Percentiles rank a stretch among this genome's conserved stretches.
Evolutionary conservation across 2,113 vertebrate species (phyloP).

Genomic region (Phaethornis superciliosus): DNA sequence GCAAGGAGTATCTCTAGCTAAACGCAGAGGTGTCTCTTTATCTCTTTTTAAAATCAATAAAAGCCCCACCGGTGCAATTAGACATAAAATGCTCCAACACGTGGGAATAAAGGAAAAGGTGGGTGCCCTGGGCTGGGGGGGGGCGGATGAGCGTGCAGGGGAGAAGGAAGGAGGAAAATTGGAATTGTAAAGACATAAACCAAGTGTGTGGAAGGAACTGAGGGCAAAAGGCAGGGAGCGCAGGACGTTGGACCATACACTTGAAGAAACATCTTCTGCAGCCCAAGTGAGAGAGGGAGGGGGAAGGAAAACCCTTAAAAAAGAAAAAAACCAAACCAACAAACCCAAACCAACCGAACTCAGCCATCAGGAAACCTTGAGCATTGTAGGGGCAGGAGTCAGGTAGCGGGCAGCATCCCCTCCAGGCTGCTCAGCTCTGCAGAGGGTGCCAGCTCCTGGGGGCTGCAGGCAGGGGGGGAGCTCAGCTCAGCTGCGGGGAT

Average conservation of each 20-base stretch:
- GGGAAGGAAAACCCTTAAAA: not conserved
- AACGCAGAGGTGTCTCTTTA: not conserved
- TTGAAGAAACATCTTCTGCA: constrained; percentile 33
- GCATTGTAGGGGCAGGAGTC: not conserved
- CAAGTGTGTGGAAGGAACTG: not conserved
- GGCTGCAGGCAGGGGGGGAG: not conserved
- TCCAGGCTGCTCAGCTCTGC: not conserved
- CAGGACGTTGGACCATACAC: constrained; percentile 9
- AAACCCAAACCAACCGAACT: not conserved
- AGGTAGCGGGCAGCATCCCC: not conserved
- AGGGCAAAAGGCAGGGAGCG: not conserved
- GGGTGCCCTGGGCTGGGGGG: not conserved
- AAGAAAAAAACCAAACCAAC: not conserved
- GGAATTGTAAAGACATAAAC: not conserved
- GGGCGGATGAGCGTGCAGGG: too few species aligned
- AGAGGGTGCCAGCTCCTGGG: not conserved
- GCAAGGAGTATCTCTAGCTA: not conserved
- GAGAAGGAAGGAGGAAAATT: not conserved
- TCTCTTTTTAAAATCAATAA: not conserved
- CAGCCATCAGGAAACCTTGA: not conserved
- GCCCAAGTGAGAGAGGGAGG: not conserved
- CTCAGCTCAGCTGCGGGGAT: not conserved
- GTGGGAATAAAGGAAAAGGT: constrained; percentile 16
- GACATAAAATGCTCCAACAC: not conserved
- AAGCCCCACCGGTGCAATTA: not conserved